Evolutionary conservation across 1,140 invertebrate genomes (phyloP).

Genomic region (Lasioglossum baleicum): DNA sequence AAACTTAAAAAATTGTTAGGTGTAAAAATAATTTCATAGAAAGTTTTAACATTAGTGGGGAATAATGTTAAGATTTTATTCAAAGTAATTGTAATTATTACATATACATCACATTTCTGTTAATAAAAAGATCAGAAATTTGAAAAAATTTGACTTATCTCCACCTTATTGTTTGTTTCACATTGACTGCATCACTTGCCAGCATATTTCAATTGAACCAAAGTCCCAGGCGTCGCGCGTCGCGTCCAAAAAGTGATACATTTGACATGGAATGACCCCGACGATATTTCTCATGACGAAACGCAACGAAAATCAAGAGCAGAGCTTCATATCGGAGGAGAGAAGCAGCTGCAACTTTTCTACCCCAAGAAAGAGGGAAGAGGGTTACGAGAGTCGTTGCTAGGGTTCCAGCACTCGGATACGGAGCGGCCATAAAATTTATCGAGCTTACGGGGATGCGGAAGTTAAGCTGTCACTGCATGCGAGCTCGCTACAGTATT

Average conservation of each 20-base stretch:
- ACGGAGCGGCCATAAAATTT: slow-evolving; percentile 57
- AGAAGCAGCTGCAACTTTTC: slow-evolving; percentile 41
- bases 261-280: too few species aligned
- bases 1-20: too few species aligned
- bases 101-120: background rate
- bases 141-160: too few species aligned
- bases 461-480: slow-evolving; percentile 44
- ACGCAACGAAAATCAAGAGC: background rate
- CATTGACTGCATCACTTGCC: too few species aligned
- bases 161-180: too few species aligned
- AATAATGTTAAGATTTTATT: too few species aligned
- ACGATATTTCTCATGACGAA: background rate
- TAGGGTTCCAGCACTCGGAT: slow-evolving; percentile 40
- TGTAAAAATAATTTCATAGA: too few species aligned
- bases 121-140: too few species aligned
- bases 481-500: background rate
- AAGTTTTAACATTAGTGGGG: too few species aligned
- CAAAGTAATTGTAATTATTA: too few species aligned
- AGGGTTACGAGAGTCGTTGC: slow-evolving; percentile 37
- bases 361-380: slow-evolving; percentile 32
- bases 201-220: too few species aligned
- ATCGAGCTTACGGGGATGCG: slow-evolving; percentile 62
- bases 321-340: background rate
- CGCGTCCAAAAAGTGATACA: background rate
- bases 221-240: too few species aligned